Evolutionary conservation across 2,113 vertebrate species (phyloP), one percentile per base, ranked within the genome.

Genomic region (Electrona antarctica): DNA sequence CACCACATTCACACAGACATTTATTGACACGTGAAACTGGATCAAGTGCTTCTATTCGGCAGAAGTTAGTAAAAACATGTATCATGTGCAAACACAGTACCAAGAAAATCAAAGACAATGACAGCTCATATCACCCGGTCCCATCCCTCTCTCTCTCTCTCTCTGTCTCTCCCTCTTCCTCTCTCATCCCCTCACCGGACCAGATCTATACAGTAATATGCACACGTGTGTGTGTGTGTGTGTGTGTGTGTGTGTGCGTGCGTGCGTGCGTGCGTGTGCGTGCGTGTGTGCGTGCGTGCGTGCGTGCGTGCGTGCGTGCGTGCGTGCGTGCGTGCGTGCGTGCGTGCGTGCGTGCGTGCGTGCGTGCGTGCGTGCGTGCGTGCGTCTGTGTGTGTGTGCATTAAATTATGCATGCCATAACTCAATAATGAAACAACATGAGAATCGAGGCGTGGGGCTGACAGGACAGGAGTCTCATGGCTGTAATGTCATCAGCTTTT

Each of bases 361-460:
- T 0, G 33, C 3, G 33, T 41, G 33, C 2, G 33, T 41, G 33
- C 0, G 33, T 41, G 33, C 21, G 21, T 41, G 33, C 3, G 33
- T 41, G 29, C 4, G 29, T 33, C 2, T 33, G 29, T 33, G 29
- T 86, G 86, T 84, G 85, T 91, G 77, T 12, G 85, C 86, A 87
- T 87, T 87, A 91, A 91, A 92, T 91, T 91, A 92, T 91, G 89
- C 89, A 92, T 92, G 87, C 89, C 87, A 89, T 92, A 90, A 90
- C 88, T 91, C 89, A 92, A 91, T 91, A 90, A 91, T 91, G 90
- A 90, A 92, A 88, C 88, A 85, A 91, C 88, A 81, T 89, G 89
- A 91, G 88, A 88, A 92, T 85, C 2, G 87, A 88, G 81, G 85
- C 68, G 82, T 71, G 85, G 87, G 85, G 79, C 85, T 90, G 89